Conservation (phyloP, 1,140 invertebrate species). For the Calliphora vicina region DNA sequence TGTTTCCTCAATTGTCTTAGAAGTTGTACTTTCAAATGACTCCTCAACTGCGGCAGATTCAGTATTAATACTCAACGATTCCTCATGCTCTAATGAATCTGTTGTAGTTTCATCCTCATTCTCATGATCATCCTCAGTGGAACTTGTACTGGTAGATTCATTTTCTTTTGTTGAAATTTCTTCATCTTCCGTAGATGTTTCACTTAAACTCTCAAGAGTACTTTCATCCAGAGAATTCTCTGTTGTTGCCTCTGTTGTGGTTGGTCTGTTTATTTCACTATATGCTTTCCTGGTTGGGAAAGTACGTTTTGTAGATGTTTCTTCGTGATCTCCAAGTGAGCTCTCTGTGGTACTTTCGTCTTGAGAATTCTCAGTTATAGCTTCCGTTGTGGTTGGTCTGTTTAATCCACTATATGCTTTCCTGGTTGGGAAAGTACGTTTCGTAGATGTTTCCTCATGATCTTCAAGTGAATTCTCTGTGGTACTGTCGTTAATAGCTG, state of each 20-base stretch:
- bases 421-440: background rate
- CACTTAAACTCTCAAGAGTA: background rate
- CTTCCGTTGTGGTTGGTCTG: background rate
- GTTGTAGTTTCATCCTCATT: background rate
- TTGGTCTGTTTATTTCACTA: background rate
- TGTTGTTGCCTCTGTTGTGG: background rate
- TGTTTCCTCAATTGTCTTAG: background rate
- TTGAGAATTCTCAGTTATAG: background rate
- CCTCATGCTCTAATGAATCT: background rate
- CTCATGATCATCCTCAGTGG: background rate
- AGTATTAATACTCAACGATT: background rate
- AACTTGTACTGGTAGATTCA: background rate
- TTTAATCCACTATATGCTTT: background rate
- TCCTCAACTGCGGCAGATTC: slow-evolving; percentile 2
- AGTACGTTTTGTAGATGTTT: background rate
- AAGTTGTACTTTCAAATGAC: background rate
- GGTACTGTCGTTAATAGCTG: background rate
- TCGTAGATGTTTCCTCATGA: background rate
- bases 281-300: background rate
- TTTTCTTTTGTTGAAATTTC: background rate
- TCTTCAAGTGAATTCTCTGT: background rate
- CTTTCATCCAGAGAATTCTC: background rate
- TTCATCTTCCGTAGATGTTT: background rate
- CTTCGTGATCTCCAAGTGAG: background rate
- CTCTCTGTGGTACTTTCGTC: background rate